phyloP scores from a whole-genome alignment of 2,113 vertebrate genomes.

The Beaufortia kweichowensis region DNA sequence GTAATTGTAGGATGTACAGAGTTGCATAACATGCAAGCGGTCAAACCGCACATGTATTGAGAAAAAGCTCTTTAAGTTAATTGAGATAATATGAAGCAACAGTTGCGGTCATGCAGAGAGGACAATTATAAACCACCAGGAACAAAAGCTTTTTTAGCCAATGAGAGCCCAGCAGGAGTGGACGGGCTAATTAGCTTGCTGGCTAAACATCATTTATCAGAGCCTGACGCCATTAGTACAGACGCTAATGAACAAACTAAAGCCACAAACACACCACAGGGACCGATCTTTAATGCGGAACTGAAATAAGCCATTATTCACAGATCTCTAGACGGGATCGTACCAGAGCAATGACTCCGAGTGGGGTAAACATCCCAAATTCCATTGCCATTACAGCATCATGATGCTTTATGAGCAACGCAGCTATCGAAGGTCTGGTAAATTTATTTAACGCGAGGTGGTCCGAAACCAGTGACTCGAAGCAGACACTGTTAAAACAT shows the following conservation, averaged over 20 bases:
- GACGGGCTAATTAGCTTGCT: slow-evolving; percentile 27
- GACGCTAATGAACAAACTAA: slow-evolving; percentile 11
- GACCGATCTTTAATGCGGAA: not conserved
- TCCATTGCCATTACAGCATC: not conserved
- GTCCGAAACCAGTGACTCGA: not conserved
- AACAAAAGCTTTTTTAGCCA: not conserved
- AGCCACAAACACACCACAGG: not conserved
- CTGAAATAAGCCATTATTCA: not conserved
- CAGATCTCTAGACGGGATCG: not conserved
- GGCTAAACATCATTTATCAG: slow-evolving; percentile 26
- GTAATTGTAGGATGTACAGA: too few species aligned
- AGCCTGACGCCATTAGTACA: not conserved
- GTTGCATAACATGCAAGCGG: too few species aligned
- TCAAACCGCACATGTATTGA: not conserved
- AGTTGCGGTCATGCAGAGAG: not conserved
- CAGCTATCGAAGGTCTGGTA: not conserved
- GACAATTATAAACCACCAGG: slow-evolving; percentile 15
- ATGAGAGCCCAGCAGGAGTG: slow-evolving; percentile 13
- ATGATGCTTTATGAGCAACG: not conserved
- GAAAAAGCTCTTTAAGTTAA: not conserved
- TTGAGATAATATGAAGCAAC: not conserved
- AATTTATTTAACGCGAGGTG: slow-evolving; percentile 3
- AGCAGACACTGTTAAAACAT: not conserved
- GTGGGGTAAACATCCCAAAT: slow-evolving; percentile 11
- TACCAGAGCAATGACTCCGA: slow-evolving; percentile 3